Evolutionary conservation across 2,797 vertebrate species (phyloP).

Genomic region (Tamandua tetradactyla): DNA sequence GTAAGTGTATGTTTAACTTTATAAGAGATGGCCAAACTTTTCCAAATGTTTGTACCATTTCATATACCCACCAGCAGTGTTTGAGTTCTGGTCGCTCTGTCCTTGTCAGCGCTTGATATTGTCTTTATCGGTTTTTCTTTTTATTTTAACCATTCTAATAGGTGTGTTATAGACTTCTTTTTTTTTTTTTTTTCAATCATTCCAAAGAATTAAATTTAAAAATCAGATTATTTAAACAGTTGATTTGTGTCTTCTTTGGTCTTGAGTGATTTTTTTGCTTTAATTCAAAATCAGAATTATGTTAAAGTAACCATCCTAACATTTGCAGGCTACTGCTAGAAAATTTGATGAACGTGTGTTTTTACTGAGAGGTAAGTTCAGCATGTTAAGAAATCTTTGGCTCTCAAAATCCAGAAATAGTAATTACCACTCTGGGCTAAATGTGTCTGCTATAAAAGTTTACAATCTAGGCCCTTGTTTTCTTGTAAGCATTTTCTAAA

Average conservation of each 20-base stretch:
- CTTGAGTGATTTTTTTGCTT: neutral
- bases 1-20: neutral
- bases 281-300: neutral
- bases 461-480: no score
- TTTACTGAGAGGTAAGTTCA: neutral
- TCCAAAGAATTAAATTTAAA: slow-evolving; percentile 22
- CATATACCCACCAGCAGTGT: neutral
- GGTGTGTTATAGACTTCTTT: neutral
- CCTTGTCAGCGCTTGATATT: neutral
- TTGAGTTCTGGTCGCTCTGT: neutral
- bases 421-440: no score
- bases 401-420: no score
- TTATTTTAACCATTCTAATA: neutral
- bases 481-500: no score
- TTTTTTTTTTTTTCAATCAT: neutral
- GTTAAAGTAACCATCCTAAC: neutral
- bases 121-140: neutral
- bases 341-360: neutral
- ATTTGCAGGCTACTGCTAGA: neutral
- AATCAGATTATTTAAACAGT: slow-evolving; percentile 1
- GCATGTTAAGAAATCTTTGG: neutral
- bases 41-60: neutral
- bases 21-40: no score
- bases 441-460: no score
- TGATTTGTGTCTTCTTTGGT: neutral